Evolutionary conservation across 2,888 invertebrate genomes (phyloP).

Genomic region (Norana najaformis): DNA sequence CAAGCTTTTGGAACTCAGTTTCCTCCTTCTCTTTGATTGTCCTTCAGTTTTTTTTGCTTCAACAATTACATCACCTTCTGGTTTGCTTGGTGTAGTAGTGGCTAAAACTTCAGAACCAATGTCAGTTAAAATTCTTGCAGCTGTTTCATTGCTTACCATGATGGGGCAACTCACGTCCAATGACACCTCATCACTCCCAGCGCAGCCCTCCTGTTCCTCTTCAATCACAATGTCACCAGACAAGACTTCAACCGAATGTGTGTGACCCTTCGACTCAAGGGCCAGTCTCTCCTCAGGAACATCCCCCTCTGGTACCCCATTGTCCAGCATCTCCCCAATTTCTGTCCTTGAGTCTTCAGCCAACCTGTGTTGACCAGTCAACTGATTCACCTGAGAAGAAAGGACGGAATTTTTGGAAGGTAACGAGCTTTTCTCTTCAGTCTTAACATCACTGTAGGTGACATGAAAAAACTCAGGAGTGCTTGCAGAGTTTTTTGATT

Average conservation of each 20-base stretch:
- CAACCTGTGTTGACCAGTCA: not conserved
- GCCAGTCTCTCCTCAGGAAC: not conserved
- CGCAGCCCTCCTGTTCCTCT: conserved; percentile 14
- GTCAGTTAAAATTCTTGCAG: not conserved
- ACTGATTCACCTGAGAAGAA: not conserved
- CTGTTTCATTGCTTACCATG: not conserved
- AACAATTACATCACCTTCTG: not conserved
- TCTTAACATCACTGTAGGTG: not conserved
- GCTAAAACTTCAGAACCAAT: not conserved
- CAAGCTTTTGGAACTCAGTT: not conserved
- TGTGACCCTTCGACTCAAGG: not conserved
- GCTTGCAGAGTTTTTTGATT: not conserved
- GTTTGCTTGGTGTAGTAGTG: not conserved
- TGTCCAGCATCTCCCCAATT: not conserved
- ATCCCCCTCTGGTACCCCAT: not conserved
- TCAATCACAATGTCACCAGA: conserved; percentile 20
- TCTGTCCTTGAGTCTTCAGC: not conserved
- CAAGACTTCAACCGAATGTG: not conserved
- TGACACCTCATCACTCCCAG: conserved; percentile 15
- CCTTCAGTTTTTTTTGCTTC: not conserved
- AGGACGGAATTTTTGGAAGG: not conserved
- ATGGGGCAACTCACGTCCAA: not conserved
- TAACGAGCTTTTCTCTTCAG: not conserved
- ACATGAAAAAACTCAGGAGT: not conserved
- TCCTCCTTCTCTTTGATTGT: conserved; percentile 2